Conservation (phyloP, 2,888 invertebrate genomes). For the Microplitis deprimator region DNA sequence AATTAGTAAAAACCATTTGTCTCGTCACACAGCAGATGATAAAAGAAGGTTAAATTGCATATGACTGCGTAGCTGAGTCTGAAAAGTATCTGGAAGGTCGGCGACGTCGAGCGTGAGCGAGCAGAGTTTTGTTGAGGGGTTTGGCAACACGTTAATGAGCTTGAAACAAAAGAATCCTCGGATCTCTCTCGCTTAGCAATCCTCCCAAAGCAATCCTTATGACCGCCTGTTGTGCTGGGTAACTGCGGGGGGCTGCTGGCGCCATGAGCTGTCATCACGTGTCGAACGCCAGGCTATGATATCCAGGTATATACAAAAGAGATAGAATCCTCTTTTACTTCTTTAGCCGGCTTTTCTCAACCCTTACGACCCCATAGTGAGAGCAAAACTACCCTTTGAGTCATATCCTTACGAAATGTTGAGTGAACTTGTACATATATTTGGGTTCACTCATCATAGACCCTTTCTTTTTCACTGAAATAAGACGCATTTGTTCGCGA, state of each 20-base stretch:
- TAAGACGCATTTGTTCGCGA: conserved; percentile 22
- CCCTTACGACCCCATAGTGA: conserved; percentile 36
- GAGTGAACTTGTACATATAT: conserved; percentile 22
- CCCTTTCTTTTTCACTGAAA: background rate
- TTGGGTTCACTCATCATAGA: background rate
- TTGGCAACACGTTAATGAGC: conserved; percentile 70
- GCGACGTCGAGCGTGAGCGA: conserved; percentile 28
- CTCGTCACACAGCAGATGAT: conserved; percentile 6
- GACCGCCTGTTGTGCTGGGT: conserved; percentile 60
- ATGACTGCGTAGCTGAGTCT: background rate
- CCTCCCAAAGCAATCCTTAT: conserved; percentile 48
- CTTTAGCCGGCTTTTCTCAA: conserved; percentile 27
- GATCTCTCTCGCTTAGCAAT: conserved; percentile 38
- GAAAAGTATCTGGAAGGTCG: conserved; percentile 1
- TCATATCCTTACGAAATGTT: conserved; percentile 5
- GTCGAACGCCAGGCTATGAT: conserved; percentile 56
- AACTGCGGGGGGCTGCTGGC: conserved; percentile 70
- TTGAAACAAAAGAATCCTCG: conserved; percentile 69
- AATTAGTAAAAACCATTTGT: conserved; percentile 5
- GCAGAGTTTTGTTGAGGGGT: conserved; percentile 54
- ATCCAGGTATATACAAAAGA: conserved; percentile 44
- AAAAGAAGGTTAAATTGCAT: background rate
- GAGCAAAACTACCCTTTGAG: conserved; percentile 43
- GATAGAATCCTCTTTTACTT: conserved; percentile 7
- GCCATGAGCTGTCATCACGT: conserved; percentile 71